Percentiles rank a stretch among this genome's conserved stretches.
Conservation (phyloP, 2,113 vertebrate genomes). For the Ictalurus furcatus region DNA sequence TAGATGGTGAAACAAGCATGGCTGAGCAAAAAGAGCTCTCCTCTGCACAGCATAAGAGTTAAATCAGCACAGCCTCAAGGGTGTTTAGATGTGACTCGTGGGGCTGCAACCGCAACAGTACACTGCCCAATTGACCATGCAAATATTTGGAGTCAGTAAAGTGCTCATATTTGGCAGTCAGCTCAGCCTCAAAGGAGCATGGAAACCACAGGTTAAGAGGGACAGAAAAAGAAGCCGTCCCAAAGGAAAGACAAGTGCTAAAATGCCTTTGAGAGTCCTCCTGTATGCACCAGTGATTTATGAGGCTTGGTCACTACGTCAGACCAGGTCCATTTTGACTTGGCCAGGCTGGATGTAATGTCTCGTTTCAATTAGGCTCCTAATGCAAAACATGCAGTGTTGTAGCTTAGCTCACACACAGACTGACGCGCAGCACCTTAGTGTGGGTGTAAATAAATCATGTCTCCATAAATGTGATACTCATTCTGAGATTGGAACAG, state of each 20-base stretch:
- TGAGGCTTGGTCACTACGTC: slow-evolving; percentile 52
- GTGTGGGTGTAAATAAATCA: slow-evolving; percentile 64
- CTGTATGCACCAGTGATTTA: slow-evolving; percentile 61
- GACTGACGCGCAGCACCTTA: slow-evolving; percentile 56
- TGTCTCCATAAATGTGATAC: slow-evolving; percentile 53
- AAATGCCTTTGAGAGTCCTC: slow-evolving; percentile 61
- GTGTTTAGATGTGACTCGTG: slow-evolving; percentile 64
- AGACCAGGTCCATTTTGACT: slow-evolving; percentile 48
- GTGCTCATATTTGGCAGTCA: slow-evolving; percentile 67
- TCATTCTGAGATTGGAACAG: slow-evolving; percentile 49
- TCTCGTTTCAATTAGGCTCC: slow-evolving; percentile 65
- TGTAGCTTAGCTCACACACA: slow-evolving; percentile 58
- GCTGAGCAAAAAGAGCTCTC: background rate
- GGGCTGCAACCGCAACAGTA: slow-evolving; percentile 61
- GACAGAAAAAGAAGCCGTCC: slow-evolving; percentile 57
- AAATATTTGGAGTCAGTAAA: slow-evolving; percentile 71
- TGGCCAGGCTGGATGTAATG: slow-evolving; percentile 56
- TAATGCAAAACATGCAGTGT: slow-evolving; percentile 68
- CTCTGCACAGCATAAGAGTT: slow-evolving; percentile 43
- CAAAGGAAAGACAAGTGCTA: slow-evolving; percentile 66
- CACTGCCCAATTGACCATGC: slow-evolving; percentile 68
- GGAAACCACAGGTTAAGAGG: slow-evolving; percentile 68
- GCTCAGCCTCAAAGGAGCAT: slow-evolving; percentile 60
- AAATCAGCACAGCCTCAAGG: slow-evolving; percentile 59
- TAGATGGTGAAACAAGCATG: background rate